Percentiles rank a stretch among this genome's conserved stretches.
Evolutionary conservation across 2,888 invertebrate genomes (phyloP).

Genomic region (Zygothrica quintamaculata): DNA sequence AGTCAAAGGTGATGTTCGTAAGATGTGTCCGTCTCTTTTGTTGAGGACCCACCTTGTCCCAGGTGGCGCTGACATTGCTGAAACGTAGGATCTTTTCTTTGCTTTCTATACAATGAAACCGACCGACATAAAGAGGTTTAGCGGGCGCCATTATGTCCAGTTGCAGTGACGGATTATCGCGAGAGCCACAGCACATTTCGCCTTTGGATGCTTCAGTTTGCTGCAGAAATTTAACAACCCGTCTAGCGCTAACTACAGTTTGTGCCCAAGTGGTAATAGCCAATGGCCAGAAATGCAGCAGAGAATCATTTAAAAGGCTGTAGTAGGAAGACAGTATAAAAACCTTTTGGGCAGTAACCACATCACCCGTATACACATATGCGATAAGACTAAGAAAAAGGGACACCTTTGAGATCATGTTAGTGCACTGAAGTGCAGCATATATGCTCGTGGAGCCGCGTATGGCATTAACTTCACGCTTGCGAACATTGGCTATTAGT

Average conservation of each 20-base stretch:
- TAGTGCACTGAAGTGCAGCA: slow-evolving; percentile 89
- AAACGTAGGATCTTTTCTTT: slow-evolving; percentile 71
- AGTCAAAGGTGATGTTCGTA: slow-evolving; percentile 83
- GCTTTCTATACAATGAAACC: slow-evolving; percentile 50
- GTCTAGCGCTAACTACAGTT: slow-evolving; percentile 89
- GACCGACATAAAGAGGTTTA: slow-evolving; percentile 24
- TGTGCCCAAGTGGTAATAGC: slow-evolving; percentile 91
- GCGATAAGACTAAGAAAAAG: slow-evolving; percentile 90
- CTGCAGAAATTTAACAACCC: slow-evolving; percentile 88
- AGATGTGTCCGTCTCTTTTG: slow-evolving; percentile 49
- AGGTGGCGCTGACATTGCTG: slow-evolving; percentile 85
- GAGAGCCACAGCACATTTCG: slow-evolving; percentile 27
- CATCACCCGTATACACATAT: slow-evolving; percentile 87
- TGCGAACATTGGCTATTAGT: slow-evolving; percentile 89
- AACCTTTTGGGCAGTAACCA: slow-evolving; percentile 89
- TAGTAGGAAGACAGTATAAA: slow-evolving; percentile 93
- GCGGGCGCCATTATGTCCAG: slow-evolving; percentile 9
- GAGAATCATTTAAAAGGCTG: slow-evolving; percentile 90
- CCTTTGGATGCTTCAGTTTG: slow-evolving; percentile 66
- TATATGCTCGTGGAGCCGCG: slow-evolving; percentile 88
- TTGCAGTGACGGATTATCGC: slow-evolving; percentile 54
- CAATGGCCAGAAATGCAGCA: slow-evolving; percentile 92
- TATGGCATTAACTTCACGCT: slow-evolving; percentile 89
- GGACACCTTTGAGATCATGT: slow-evolving; percentile 91
- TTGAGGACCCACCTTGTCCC: slow-evolving; percentile 81